phyloP scores from a whole-genome alignment of 2,797 vertebrate species.

The Manis crassicaudata region DNA sequence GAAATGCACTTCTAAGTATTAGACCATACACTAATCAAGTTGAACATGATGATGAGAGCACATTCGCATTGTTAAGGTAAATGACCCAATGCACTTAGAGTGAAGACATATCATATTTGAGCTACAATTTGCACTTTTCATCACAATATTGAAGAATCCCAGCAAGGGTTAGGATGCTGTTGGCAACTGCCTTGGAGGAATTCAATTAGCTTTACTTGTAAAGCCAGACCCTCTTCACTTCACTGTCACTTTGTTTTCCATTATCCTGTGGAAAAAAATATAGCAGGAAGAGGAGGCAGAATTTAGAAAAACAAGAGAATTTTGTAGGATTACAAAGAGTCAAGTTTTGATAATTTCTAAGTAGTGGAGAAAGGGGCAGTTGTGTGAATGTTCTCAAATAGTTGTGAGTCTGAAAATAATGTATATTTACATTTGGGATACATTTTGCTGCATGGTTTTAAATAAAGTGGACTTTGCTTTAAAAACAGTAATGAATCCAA shows the following conservation, averaged over 20 bases:
- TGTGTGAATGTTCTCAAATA: neutral
- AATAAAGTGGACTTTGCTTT: neutral
- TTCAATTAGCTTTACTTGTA: slow-evolving; percentile 53
- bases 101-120: slow-evolving; percentile 85
- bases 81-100: slow-evolving; percentile 87
- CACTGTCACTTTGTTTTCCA: slow-evolving; percentile 55
- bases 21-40: slow-evolving; percentile 88
- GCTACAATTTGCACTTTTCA: slow-evolving; percentile 85
- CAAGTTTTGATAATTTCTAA: slow-evolving; percentile 1
- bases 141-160: slow-evolving; percentile 80
- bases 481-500: neutral
- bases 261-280: slow-evolving; percentile 42
- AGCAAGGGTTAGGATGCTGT: slow-evolving; percentile 73
- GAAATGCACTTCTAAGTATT: slow-evolving; percentile 89
- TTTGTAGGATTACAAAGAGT: neutral
- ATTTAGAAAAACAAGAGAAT: neutral
- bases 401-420: neutral
- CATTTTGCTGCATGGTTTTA: neutral
- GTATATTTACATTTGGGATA: neutral
- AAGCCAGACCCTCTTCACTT: slow-evolving; percentile 7
- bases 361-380: neutral
- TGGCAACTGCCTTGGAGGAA: slow-evolving; percentile 66
- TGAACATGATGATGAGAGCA: slow-evolving; percentile 88
- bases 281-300: neutral
- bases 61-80: slow-evolving; percentile 88